Percentiles rank a stretch among this genome's conserved stretches.
Conservation (phyloP, 2,888 invertebrate genomes). For the Molanna angustata region DNA sequence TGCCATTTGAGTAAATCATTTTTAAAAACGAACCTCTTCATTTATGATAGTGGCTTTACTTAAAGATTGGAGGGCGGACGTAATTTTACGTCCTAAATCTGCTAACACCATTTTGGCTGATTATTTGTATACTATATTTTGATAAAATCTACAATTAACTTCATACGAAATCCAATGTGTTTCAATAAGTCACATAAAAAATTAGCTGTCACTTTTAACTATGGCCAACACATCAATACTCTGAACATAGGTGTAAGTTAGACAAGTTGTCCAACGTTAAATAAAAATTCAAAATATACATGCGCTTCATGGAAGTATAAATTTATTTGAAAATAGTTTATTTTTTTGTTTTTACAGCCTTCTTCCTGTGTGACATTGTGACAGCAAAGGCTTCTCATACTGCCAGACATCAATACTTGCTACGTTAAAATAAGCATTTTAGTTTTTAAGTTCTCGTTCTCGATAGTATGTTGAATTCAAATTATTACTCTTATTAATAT, state of each 20-base stretch:
- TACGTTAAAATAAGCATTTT: no score
- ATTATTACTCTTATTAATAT: no score
- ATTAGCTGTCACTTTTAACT: slow-evolving; percentile 21
- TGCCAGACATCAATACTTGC: no score
- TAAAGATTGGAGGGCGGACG: slow-evolving; percentile 93
- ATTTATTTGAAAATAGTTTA: no score
- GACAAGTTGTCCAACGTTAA: not conserved
- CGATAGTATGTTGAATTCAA: no score
- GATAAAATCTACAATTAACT: slow-evolving; percentile 5
- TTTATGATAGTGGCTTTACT: slow-evolving; percentile 98
- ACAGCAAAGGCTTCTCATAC: no score
- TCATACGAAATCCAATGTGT: slow-evolving; percentile 14
- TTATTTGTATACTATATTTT: slow-evolving; percentile 10
- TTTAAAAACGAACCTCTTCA: slow-evolving; percentile 70
- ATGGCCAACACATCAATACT: slow-evolving; percentile 27
- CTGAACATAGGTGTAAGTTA: slow-evolving; percentile 14
- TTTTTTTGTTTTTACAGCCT: no score
- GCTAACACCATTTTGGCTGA: slow-evolving; percentile 92
- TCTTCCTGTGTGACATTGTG: no score
- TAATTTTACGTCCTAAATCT: slow-evolving; percentile 98
- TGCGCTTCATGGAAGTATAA: no score
- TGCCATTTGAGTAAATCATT: not conserved
- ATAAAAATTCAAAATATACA: no score
- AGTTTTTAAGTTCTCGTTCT: no score
- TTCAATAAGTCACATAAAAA: slow-evolving; percentile 8